Evolutionary conservation across 2,888 invertebrate genomes (phyloP), one percentile per base, ranked within the genome.

Genomic region (Caenorhabditis virilis): DNA sequence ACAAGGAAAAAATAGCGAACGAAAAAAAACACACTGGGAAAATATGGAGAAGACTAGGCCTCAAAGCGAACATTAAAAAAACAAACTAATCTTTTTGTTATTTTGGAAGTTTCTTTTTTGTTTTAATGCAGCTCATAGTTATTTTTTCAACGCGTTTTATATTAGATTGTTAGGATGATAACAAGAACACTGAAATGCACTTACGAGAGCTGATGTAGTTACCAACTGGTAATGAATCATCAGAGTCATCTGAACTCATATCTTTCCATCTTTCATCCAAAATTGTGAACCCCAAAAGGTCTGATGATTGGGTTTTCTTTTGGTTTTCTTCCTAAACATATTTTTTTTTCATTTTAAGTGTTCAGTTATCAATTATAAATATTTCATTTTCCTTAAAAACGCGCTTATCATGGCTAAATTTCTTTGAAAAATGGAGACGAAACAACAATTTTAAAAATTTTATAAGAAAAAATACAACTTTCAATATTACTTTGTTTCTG

Each of bases 191-290:
- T 30, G 30, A 30, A 30, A n/a, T 36, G 16, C 9, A 42, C 42
- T 27, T 25, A 45, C 43, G 22, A 33, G 58, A 50, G 20, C 49
- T 57, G 11, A 63, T 54, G 54, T 63, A 54, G 20, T 49, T 58
- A 27, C 63, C 63, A 7, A 50, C 53, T 7, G 63, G 57, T 26
- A 63, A 54, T 2, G 63, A 63, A 27, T 63, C 63, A 42, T 63
- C 63, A 16, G 63, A 63, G 25, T 63, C 63, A n/a, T 63, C 63
- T 2, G 63, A 63, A 22, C 53, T 38, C 26, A 54, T 62, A 16
- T 50, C 50, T 36, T 50, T 39, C 63, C 63, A 63, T 25, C 23
- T 30, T 18, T 53, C 53, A 20, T 39, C 49, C 13, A 63, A 36
- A 47, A 63, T 63, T 11, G 57, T 49, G 16, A 63, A 63, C n/a